Base-by-base conservation (phyloP, 2,113 vertebrate genomes). In the Alligator mississippiensis region DNA sequence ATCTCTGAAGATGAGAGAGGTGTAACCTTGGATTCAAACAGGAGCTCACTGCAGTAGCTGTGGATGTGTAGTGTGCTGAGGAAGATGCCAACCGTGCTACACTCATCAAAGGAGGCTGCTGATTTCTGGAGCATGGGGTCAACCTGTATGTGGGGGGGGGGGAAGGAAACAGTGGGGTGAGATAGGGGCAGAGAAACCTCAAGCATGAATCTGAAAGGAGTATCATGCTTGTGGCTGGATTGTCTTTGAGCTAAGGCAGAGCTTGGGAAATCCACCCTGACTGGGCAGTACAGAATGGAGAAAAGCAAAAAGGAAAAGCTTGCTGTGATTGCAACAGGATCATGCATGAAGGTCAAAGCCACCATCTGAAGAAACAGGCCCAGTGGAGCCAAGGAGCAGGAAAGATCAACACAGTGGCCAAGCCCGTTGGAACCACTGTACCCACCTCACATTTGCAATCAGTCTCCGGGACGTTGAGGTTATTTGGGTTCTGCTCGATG, bases 111-210 rank as follows among this genome's bases (percentile, higher is more conserved):
- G 0, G 99, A 99, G 9, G 98, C 98, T 2, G 98, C 98, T 10
- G 98, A 98, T 61, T 98, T 98, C 95, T 99, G 99, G 94, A 99
- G 99, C 98, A 99, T 98, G 99, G 99, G 99, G 19, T 95, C 92
- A 3, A 92, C 81, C 94, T 95, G 78, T 21, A 83, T 13, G 34
- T 28, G 59, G 63, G 70, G n/a, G 6, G 21, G 47, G 70, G 30
- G 47, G 21, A 34, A 34, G 30, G 47, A 58, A 34, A 72, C 19
- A 38, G 30, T 22, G 34, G 70, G 21, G 34, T 30, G 14, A 74
- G 47, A 74, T 21, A 55, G 57, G 14, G 11, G 15, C 68, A 57
- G 9, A 64, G 70, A 58, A 80, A 25, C 12, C 21, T 34, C 12
- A 74, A 38, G 58, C 13, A 47, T 27, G 47, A 25, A 27, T 27